Evolutionary conservation across 2,888 invertebrate species (phyloP), one percentile per base, ranked within the genome.

Genomic region (Oscheius sp.): DNA sequence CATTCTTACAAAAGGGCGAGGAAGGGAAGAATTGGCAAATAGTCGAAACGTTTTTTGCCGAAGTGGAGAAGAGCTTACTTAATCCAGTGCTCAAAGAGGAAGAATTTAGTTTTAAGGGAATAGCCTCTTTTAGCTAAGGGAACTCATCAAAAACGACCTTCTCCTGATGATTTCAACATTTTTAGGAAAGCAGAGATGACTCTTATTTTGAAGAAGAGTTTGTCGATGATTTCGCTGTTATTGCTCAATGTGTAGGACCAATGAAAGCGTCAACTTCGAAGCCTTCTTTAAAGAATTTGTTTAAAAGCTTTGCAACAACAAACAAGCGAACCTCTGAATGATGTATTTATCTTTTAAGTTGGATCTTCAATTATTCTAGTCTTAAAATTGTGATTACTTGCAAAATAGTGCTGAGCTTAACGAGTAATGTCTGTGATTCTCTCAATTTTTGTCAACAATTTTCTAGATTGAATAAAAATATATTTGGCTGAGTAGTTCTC

Each of bases 151-250:
- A n/a, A n/a, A n/a, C n/a, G n/a, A n/a, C n/a, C n/a, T n/a, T n/a
- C n/a, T n/a, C n/a, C n/a, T n/a, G n/a, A n/a, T n/a, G n/a, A n/a
- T n/a, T n/a, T n/a, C 42, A 3, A 42, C 42, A 42, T 27, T 68
- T 53, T 42, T 31, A 69, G 71, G 39, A 53, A n/a, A 58, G 57
- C 29, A 50, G 25, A 6, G 64, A 67, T n/a, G 39, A 65, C 23
- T 50, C 65, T 2, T 71, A 73, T 46, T 57, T 76, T 17, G 78
- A 75, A 46, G 79, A 80, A 6, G 79, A 78, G 15, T 69, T 83
- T 39, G 80, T 82, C 25, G 84, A 84, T 69, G 84, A 84, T 61
- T 84, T 84, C 69, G 78, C 81, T 6, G 80, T 82, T 3, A 84
- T 84, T 33, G 84, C 84, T 2, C 82, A 82, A 64, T 76, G 79